Evolutionary conservation across 1,140 invertebrate species (phyloP).

Genomic region (Sycophila sp.): DNA sequence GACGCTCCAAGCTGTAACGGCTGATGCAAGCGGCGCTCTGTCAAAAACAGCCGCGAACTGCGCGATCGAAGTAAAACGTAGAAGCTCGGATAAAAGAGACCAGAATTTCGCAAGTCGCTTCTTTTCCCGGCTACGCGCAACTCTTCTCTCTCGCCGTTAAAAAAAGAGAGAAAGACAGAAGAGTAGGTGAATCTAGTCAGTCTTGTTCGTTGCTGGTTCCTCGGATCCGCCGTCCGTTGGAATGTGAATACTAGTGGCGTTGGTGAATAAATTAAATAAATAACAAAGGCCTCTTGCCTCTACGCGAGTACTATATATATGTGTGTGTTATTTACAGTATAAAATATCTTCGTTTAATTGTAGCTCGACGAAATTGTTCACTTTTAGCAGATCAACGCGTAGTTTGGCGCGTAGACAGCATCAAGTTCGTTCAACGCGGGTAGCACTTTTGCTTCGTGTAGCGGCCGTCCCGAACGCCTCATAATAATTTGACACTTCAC

Average conservation of each 20-base stretch:
- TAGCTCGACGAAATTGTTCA: no score
- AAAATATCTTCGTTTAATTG: background rate
- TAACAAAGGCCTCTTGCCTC: background rate
- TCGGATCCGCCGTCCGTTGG: background rate
- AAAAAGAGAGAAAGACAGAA: no score
- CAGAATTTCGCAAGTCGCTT: no score
- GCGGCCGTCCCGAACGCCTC: conserved; percentile 1
- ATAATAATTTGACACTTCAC: conserved; percentile 11
- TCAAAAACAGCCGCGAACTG: conserved; percentile 4
- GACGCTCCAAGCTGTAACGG: background rate
- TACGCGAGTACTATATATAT: background rate
- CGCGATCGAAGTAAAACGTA: no score
- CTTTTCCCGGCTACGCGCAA: no score
- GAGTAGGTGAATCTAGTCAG: no score
- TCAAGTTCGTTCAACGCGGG: background rate
- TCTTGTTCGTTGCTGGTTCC: background rate
- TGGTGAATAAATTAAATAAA: background rate
- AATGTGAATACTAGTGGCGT: no score
- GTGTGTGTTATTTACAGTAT: background rate
- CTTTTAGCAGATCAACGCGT: no score
- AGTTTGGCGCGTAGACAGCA: no score
- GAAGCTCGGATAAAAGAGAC: no score
- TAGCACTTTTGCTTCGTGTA: background rate
- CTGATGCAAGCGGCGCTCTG: conserved; percentile 10
- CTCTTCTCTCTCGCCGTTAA: no score